Conservation (phyloP, 2,888 invertebrate species). For the Macaria notata region DNA sequence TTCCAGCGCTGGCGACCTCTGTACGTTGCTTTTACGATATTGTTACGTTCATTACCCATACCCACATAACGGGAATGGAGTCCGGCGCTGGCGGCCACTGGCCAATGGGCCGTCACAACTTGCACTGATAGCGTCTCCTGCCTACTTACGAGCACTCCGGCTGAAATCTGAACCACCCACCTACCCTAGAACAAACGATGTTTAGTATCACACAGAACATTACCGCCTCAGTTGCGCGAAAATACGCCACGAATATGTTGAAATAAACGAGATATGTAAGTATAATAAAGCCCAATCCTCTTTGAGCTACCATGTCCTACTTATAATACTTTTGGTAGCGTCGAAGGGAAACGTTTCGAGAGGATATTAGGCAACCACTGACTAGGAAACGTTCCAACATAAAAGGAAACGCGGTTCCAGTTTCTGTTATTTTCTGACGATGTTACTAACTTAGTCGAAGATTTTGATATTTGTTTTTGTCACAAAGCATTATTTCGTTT, state of each 20-base stretch:
- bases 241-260: neutral
- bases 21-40: conserved; percentile 47
- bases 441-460: too few species aligned
- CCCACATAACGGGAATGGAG: conserved; percentile 44
- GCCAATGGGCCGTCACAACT: conserved; percentile 12
- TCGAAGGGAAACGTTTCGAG: conserved; percentile 4
- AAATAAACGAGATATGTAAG: conserved; percentile 6
- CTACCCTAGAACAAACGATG: too few species aligned
- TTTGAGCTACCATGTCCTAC: conserved; percentile 9
- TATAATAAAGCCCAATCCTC: conserved; percentile 6
- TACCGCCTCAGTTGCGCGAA: too few species aligned
- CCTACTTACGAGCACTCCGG: neutral
- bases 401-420: conserved; percentile 6
- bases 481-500: too few species aligned
- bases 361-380: conserved; percentile 15
- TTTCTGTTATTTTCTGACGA: conserved; percentile 1
- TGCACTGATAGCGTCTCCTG: conserved; percentile 12
- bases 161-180: too few species aligned
- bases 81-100: conserved; percentile 35
- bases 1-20: conserved; percentile 42
- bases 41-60: conserved; percentile 50
- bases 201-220: too few species aligned
- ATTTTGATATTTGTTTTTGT: too few species aligned
- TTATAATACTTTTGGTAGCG: conserved; percentile 6
- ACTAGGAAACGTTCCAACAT: conserved; percentile 6